Evolutionary conservation across 2,888 invertebrate genomes (phyloP), one percentile per base, ranked within the genome.

Genomic region (Halictus quadricinctus): DNA sequence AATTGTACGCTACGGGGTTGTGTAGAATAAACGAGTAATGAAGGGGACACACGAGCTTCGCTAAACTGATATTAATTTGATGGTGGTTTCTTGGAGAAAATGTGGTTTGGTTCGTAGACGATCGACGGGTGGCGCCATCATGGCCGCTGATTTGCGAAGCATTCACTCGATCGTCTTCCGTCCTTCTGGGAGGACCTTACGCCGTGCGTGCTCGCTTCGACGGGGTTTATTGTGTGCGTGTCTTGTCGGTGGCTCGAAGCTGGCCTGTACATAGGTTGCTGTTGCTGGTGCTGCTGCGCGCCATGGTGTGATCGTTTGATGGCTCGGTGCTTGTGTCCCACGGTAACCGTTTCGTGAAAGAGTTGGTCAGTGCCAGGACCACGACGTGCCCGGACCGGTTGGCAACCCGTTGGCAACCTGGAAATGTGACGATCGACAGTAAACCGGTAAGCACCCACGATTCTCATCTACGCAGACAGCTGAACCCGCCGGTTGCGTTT

Each of bases 361-460:
- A 76, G 81, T 70, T 74, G 48, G 73, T 69, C 60, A 64, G 75
- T 75, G 78, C 48, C 69, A 72, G 66, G 69, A 86, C 70, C 29
- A 80, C 72, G 76, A 84, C 75, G 78, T 76, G 73, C 29, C 48
- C 18, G 41, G 75, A 41, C 80, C 82, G 83, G 87, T 58, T 80
- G 80, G 36, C 69, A 54, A 58, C 46, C 66, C 36, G 41, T 13
- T n/a, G 70, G 76, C 12, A 41, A 64, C 73, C 66, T 83, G 87
- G 89, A 91, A 81, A 92, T 92, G 91, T 90, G 88, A 91, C 88
- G 78, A 79, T 85, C 74, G 74, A 76, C 74, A n/a, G 72, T 60
- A 85, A 88, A 91, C 85, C 88, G 90, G 91, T 92, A 86, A 91
- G 91, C 87, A 41, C n/a, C 15, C 4, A 66, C 41, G 54, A 79